Percentiles rank a stretch among this genome's conserved stretches.
phyloP scores from a whole-genome alignment of 92 coral and sea anemone species.

The Ricordea florida region DNA sequence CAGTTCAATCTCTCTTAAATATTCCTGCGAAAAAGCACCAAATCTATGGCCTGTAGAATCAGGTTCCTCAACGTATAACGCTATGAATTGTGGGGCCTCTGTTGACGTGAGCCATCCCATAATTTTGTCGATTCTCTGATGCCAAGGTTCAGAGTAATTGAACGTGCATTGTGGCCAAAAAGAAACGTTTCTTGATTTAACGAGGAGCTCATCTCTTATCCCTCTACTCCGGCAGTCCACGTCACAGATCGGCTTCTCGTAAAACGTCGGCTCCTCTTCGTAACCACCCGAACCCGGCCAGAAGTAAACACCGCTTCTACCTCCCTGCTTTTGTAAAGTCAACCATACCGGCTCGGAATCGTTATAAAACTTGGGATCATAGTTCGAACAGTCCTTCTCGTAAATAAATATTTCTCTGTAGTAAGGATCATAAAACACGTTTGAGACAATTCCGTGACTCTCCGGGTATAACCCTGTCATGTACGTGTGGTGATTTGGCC shows the following conservation, averaged over 20 bases:
- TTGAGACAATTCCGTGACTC: conserved; percentile 37
- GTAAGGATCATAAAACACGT: conserved; percentile 25
- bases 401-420: conserved; percentile 21
- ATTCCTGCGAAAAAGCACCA: conserved; percentile 5
- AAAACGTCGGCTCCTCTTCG: conserved; percentile 9
- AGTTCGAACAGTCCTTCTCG: conserved; percentile 14
- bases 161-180: conserved; percentile 1
- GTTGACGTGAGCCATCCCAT: conserved; percentile 12
- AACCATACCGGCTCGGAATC: conserved; percentile 41
- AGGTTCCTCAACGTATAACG: conserved; percentile 34
- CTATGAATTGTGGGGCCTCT: conserved; percentile 17
- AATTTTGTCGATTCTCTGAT: conserved; percentile 1
- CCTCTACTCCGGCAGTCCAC: not conserved
- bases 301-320: conserved; percentile 8
- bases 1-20: not conserved
- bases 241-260: not conserved
- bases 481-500: conserved; percentile 37
- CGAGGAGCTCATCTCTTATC: not conserved
- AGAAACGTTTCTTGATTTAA: not conserved
- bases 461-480: conserved; percentile 41
- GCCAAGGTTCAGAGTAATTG: conserved; percentile 13
- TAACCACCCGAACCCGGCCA: conserved; percentile 45
- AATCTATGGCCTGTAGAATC: conserved; percentile 13
- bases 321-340: conserved; percentile 28
- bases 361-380: conserved; percentile 44